phyloP scores from a whole-genome alignment of 2,797 vertebrate species.

The Peromyscus aztecus region DNA sequence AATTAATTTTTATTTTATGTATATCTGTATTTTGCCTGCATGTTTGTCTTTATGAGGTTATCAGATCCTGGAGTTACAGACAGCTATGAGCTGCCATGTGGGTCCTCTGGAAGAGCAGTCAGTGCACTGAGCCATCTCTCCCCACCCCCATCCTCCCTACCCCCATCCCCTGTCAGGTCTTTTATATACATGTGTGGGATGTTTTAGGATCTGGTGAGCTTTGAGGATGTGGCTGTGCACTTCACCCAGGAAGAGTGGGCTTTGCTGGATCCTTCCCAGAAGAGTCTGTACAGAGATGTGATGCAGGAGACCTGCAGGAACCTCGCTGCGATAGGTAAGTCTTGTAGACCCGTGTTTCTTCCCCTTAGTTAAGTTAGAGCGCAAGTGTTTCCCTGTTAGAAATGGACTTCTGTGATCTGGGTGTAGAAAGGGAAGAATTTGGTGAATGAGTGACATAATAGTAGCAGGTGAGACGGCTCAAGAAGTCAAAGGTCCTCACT shows the following conservation, averaged over 20 bases:
- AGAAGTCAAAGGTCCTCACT: neutral
- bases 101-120: neutral
- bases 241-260: conserved; percentile 7
- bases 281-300: conserved; percentile 11
- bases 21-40: neutral
- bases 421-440: neutral
- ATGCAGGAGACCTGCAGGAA: conserved; percentile 25
- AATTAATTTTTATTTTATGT: neutral
- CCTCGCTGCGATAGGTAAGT: neutral
- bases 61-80: neutral
- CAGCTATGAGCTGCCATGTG: neutral
- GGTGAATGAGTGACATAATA: neutral
- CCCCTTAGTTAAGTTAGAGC: neutral
- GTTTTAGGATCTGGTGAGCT: conserved; percentile 6
- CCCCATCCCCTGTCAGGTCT: neutral
- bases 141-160: neutral
- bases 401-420: neutral
- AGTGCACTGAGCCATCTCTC: neutral
- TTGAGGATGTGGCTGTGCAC: conserved; percentile 16
- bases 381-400: neutral
- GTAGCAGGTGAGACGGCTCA: neutral
- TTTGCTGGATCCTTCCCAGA: conserved; percentile 2
- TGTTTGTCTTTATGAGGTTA: neutral
- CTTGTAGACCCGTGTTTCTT: neutral
- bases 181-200: neutral